Base-by-base conservation (phyloP, 2,113 vertebrate genomes). In the Lepisosteus oculatus region DNA sequence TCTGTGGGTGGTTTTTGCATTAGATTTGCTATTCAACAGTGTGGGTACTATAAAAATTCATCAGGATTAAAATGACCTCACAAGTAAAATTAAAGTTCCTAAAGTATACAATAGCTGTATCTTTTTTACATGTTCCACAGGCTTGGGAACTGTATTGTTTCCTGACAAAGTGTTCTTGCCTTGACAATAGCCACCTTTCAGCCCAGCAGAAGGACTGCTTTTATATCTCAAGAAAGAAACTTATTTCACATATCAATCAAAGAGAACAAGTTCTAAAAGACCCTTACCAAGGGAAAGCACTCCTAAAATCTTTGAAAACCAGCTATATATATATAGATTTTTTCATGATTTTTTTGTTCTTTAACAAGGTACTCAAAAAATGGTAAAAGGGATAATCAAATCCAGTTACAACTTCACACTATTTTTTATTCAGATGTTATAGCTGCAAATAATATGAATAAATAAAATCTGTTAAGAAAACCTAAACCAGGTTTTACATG, bases 241-340 rank as follows among this genome's bases (percentile, higher is more conserved):
- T 88, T 90, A 93, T 92, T 92, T 92, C 90, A 92, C 90, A 92
- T 90, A 93, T 92, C 92, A 93, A 93, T 93, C 90, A 92, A 92
- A 92, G 78, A 82, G 76, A 76, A 56, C 63, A n/a, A 69, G 77
- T 67, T 72, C 67, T 70, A 79, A 75, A 77, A 78, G 77, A 73
- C 76, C 78, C 85, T 90, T 76, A 72, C 83, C 83, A 77, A 72
- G 70, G 45, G 74, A 83, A 82, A 88, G 89, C 86, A 88, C 80
- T 71, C 81, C 88, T 90, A 92, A 74, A 84, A 79, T 76, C 72
- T 77, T 79, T 78, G 80, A 85, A 83, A 69, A 79, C 80, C 17
- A 61, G 6, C 4, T 61, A 61, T 3, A 61, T 61, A 61, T 61
- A 61, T 61, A 61, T 61, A 14, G 81, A 79, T 84, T 9, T 51